These are phyloP conservation scores for Ivindomyrus marchei DNA, from an alignment of 2,113 vertebrate genomes.

Conservation along the genomic window DNA sequence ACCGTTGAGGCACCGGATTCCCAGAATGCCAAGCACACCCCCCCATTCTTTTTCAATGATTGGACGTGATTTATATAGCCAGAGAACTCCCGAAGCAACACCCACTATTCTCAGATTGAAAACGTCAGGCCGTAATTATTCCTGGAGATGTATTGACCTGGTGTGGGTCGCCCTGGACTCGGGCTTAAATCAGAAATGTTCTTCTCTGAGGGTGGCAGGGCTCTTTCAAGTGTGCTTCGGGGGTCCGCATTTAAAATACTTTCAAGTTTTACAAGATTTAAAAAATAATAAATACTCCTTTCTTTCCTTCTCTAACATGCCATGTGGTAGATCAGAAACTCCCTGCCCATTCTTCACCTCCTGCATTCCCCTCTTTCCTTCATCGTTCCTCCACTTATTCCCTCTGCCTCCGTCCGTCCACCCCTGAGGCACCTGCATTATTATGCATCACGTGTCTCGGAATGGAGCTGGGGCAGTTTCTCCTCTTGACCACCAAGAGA, in stretches of 20 bases:
- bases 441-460: not conserved
- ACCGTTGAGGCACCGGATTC: not conserved
- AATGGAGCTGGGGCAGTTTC: slow-evolving; percentile 1
- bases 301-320: slow-evolving; percentile 30
- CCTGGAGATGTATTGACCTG: slow-evolving; percentile 47
- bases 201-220: slow-evolving; percentile 29
- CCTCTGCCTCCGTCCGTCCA: slow-evolving; percentile 1
- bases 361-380: not conserved
- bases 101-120: slow-evolving; percentile 35
- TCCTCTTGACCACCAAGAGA: not conserved
- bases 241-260: slow-evolving; percentile 22
- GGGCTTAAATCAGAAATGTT: slow-evolving; percentile 37
- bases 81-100: slow-evolving; percentile 31
- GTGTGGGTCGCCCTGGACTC: slow-evolving; percentile 27
- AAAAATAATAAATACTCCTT: slow-evolving; percentile 15
- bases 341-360: slow-evolving; percentile 11
- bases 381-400: slow-evolving; percentile 19
- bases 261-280: slow-evolving; percentile 19
- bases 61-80: slow-evolving; percentile 38
- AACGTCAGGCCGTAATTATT: slow-evolving; percentile 41
- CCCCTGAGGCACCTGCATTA: slow-evolving; percentile 39
- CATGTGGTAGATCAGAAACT: slow-evolving; percentile 21
- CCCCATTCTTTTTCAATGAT: slow-evolving; percentile 11
- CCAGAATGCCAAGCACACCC: not conserved
- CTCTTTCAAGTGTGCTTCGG: slow-evolving; percentile 28